These are phyloP conservation scores for Anhinga anhinga DNA, from an alignment of 2,113 vertebrate genomes.

Conservation along the genomic window DNA sequence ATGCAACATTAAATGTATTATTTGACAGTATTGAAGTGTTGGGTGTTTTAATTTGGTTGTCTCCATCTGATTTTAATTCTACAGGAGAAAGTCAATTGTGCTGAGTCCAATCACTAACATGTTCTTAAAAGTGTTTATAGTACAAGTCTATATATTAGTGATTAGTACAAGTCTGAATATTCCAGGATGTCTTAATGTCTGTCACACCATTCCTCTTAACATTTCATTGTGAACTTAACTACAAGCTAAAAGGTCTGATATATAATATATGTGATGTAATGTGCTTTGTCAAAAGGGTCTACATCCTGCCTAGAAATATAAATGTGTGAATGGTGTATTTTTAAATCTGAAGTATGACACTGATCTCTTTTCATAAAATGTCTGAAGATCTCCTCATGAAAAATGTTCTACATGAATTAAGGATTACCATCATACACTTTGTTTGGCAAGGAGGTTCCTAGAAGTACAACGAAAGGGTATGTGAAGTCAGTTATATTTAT, in stretches of 20 bases:
- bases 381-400: neutral
- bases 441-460: neutral
- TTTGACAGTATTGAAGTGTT: neutral
- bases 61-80: neutral
- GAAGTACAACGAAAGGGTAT: neutral
- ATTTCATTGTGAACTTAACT: neutral
- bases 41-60: neutral
- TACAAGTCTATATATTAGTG: no score
- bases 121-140: neutral
- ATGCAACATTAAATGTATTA: neutral
- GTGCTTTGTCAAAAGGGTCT: neutral
- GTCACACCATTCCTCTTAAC: neutral
- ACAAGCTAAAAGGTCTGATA: neutral
- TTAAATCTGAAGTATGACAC: neutral
- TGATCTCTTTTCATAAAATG: neutral
- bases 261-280: neutral
- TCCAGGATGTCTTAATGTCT: neutral
- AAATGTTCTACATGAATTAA: neutral
- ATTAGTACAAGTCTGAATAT: neutral
- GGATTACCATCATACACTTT: neutral
- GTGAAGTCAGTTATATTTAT: neutral
- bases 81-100: neutral
- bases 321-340: neutral
- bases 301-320: neutral
- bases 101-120: neutral